phyloP scores from a whole-genome alignment of 1,140 invertebrate species.

The Cotesia vestalis region DNA sequence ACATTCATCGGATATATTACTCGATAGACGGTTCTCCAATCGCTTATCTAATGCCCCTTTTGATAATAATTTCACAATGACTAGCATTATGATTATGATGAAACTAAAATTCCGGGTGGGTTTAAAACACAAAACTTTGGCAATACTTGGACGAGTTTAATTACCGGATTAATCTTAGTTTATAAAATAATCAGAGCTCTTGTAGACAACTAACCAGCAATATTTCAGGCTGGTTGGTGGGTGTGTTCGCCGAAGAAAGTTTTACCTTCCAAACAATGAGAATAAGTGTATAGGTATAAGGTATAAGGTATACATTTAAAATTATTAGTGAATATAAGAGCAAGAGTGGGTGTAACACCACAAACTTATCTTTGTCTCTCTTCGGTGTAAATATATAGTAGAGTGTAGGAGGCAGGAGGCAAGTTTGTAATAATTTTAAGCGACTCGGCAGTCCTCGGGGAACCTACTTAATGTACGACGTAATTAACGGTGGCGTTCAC shows the following conservation, averaged over 20 bases:
- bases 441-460: slow-evolving; percentile 35
- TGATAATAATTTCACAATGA: no score
- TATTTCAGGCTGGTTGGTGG: slow-evolving; percentile 4
- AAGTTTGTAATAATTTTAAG: slow-evolving; percentile 44
- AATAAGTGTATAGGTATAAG: slow-evolving; percentile 3
- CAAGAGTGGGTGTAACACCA: not conserved
- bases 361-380: not conserved
- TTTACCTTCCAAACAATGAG: no score
- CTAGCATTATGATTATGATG: no score
- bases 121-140: no score
- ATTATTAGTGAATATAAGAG: not conserved
- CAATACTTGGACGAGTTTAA: not conserved
- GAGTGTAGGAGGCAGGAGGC: slow-evolving; percentile 9
- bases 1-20: no score
- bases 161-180: slow-evolving; percentile 1
- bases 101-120: no score
- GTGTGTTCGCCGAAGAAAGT: not conserved
- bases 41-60: no score
- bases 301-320: not conserved
- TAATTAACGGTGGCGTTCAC: slow-evolving; percentile 62
- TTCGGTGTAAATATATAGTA: not conserved
- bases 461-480: slow-evolving; percentile 42
- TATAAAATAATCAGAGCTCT: slow-evolving; percentile 9
- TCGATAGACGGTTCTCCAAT: no score
- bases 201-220: not conserved